Evolutionary conservation across 2,113 vertebrate species (phyloP).

Genomic region (Atlantisia rogersi): DNA sequence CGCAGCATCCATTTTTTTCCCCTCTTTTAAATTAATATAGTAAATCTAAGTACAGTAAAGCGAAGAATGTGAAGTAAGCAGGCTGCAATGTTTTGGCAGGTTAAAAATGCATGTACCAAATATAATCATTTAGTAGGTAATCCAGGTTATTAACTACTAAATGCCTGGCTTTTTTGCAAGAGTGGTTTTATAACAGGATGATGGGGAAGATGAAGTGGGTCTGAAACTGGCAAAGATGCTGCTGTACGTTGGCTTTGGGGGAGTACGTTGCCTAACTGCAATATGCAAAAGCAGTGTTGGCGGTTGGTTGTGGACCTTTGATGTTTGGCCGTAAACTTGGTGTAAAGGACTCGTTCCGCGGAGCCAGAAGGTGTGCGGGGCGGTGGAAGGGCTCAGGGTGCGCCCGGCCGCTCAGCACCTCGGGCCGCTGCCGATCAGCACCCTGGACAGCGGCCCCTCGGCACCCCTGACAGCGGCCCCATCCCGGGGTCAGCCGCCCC

Average conservation of each 20-base stretch:
- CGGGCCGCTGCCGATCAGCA: background rate
- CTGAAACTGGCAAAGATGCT: background rate
- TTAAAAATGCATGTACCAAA: background rate
- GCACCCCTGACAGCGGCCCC: background rate
- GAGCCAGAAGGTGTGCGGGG: background rate
- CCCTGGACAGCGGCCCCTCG: background rate
- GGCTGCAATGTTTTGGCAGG: background rate
- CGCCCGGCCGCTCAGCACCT: no score
- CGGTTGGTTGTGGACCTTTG: accelerated
- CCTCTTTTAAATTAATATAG: background rate
- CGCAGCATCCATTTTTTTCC: background rate
- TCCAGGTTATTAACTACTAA: background rate
- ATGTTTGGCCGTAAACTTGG: accelerated
- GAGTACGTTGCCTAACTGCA: accelerated
- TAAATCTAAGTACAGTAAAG: background rate
- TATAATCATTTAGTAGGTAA: accelerated
- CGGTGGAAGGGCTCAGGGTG: accelerated
- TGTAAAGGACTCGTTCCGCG: accelerated
- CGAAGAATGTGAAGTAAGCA: background rate
- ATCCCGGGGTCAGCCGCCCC: background rate
- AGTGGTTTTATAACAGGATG: accelerated
- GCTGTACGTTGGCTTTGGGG: background rate
- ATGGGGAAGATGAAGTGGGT: accelerated
- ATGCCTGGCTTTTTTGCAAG: background rate
- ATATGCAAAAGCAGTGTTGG: accelerated